Base-by-base conservation (phyloP, 2,888 invertebrate genomes). In the Drosophila borealis region DNA sequence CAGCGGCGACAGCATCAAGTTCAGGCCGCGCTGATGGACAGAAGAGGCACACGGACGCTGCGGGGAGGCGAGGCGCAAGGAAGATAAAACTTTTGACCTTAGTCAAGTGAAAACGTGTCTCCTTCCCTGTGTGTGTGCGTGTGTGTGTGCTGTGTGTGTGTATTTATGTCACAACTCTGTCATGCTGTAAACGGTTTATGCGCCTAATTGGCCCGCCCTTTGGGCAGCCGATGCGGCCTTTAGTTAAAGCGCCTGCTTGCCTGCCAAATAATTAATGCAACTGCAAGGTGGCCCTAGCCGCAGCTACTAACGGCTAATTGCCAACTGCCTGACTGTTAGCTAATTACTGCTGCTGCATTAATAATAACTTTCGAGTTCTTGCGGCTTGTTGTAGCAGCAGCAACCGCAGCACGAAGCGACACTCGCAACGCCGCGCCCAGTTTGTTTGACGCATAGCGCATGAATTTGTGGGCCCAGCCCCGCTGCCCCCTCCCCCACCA, bases 71-170 rank as follows among this genome's bases (percentile, higher is more conserved):
- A 17, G 10, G 17, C 25, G 17, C 41, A 37, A 11, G 44, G 55
- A 25, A 50, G 69, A 9, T 44, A 56, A 65, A 80, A 82, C 79
- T 85, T 85, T 82, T 88, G 85, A 85, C 85, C 85, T 85, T 88
- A 85, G 85, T 73, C 85, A 85, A 85, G 71, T 66, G 68, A 77
- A 79, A 85, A 83, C 83, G 88, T 81, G 88, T 4, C 51, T 41
- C 29, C 3, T 21, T 4, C 17, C 11, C 4, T 9, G 29, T 14
- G 33, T 55, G 39, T 48, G 21, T 41, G 14, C 49, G 44, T 25
- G 48, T 39, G 33, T 11, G 25, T 17, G 4, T 11, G 34, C 6
- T 44, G 25, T 37, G 21, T 41, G 45, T 48, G 37, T 51, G 29
- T 56, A 21, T 62, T 19, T 59, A 21, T 59, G 55, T 14, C 50